These are phyloP conservation scores for Diorhabda sublineata DNA, from an alignment of 1,140 invertebrate genomes.

Conservation along the genomic window DNA sequence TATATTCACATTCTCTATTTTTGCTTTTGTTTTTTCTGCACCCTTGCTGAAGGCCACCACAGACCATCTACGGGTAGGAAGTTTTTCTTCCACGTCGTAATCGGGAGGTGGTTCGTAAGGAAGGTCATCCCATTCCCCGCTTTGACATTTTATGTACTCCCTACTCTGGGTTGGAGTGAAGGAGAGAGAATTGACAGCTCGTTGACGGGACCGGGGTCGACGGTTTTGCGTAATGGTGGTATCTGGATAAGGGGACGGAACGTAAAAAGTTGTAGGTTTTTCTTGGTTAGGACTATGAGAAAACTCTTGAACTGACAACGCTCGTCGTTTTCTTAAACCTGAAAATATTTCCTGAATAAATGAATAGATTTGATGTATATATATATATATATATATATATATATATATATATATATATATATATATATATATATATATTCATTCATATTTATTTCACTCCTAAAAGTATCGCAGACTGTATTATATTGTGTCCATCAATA, in stretches of 20 bases:
- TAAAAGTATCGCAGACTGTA: no score
- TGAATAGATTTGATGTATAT: no score
- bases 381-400: no score
- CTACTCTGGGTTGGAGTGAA: slow-evolving; percentile 27
- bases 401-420: no score
- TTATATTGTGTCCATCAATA: no score
- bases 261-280: slow-evolving; percentile 58
- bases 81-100: slow-evolving; percentile 37
- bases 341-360: neutral
- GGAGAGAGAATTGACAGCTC: slow-evolving; percentile 29
- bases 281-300: slow-evolving; percentile 48
- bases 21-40: slow-evolving; percentile 26
- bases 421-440: no score
- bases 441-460: no score
- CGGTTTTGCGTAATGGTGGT: slow-evolving; percentile 26
- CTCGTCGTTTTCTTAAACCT: slow-evolving; percentile 57
- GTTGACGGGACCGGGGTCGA: slow-evolving; percentile 33
- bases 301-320: slow-evolving; percentile 63
- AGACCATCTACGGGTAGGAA: slow-evolving; percentile 39
- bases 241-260: slow-evolving; percentile 50
- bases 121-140: slow-evolving; percentile 35
- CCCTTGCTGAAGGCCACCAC: slow-evolving; percentile 29
- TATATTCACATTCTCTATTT: slow-evolving; percentile 35
- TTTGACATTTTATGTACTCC: slow-evolving; percentile 40
- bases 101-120: slow-evolving; percentile 45